Conservation (phyloP, 2,797 vertebrate genomes). For the Anisognathus igniventris region DNA sequence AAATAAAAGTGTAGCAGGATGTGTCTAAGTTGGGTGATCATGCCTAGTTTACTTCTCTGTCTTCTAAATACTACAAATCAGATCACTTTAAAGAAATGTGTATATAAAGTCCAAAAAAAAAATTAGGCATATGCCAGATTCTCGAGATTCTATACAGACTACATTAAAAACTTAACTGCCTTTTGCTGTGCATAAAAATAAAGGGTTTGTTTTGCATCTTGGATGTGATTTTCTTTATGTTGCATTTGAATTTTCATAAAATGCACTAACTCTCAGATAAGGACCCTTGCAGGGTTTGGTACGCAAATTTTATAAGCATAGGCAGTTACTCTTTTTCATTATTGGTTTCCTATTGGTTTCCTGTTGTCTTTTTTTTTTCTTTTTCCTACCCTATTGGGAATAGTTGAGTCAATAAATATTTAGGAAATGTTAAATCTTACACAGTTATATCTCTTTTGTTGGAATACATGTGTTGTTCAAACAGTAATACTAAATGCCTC, state of each 20-base stretch:
- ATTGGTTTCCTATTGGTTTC: not conserved
- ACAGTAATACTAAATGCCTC: not conserved
- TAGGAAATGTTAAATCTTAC: not conserved
- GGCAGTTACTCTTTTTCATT: not conserved
- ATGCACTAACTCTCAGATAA: not conserved
- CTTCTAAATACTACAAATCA: not conserved
- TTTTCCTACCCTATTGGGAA: not conserved
- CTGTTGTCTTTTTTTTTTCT: not conserved
- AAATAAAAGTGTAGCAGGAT: not conserved
- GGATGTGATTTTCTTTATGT: not conserved
- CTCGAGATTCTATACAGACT: not conserved
- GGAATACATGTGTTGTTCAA: not conserved
- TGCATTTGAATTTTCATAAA: not conserved
- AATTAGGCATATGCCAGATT: not conserved
- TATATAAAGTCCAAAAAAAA: not conserved
- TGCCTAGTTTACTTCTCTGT: not conserved
- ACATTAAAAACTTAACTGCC: not conserved
- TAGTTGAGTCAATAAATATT: not conserved
- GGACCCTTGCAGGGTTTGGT: not conserved
- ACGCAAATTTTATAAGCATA: not conserved
- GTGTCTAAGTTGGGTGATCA: not conserved
- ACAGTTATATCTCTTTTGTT: not conserved
- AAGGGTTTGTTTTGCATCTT: not conserved
- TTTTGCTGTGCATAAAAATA: not conserved
- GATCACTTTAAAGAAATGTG: not conserved